These are phyloP conservation scores for Sebastes hubbsi DNA, from an alignment of 2,797 vertebrate genomes.

Conservation along the genomic window DNA sequence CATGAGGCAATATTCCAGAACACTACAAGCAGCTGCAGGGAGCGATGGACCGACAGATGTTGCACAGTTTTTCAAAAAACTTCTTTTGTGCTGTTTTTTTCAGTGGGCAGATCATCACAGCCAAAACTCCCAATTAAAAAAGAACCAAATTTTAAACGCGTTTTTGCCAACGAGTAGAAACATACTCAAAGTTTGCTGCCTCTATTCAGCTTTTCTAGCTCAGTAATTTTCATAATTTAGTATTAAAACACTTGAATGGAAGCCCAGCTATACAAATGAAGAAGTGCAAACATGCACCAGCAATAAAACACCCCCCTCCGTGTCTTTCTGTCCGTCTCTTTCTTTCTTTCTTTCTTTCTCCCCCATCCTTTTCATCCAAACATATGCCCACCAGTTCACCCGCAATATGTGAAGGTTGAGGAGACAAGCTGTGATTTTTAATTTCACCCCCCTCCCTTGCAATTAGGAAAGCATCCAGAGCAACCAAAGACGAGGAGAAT, in stretches of 20 bases:
- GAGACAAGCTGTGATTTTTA: slow-evolving; percentile 80
- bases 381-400: slow-evolving; percentile 55
- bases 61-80: neutral
- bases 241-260: slow-evolving; percentile 26
- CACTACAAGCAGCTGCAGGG: neutral
- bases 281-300: slow-evolving; percentile 24
- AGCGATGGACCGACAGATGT: neutral
- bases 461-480: slow-evolving; percentile 74
- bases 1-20: neutral
- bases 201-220: slow-evolving; percentile 16
- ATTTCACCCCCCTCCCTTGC: slow-evolving; percentile 68
- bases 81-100: neutral
- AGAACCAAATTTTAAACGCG: neutral
- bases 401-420: slow-evolving; percentile 58
- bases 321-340: slow-evolving; percentile 18
- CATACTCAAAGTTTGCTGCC: slow-evolving; percentile 5
- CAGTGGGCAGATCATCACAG: neutral
- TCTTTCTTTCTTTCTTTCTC: neutral
- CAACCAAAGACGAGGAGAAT: slow-evolving; percentile 72
- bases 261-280: slow-evolving; percentile 27
- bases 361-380: slow-evolving; percentile 51
- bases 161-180: neutral
- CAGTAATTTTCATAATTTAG: slow-evolving; percentile 33
- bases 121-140: neutral
- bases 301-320: neutral